These are phyloP conservation scores for Edolisoma coerulescens DNA, from an alignment of 2,113 vertebrate species.

Conservation along the genomic window DNA sequence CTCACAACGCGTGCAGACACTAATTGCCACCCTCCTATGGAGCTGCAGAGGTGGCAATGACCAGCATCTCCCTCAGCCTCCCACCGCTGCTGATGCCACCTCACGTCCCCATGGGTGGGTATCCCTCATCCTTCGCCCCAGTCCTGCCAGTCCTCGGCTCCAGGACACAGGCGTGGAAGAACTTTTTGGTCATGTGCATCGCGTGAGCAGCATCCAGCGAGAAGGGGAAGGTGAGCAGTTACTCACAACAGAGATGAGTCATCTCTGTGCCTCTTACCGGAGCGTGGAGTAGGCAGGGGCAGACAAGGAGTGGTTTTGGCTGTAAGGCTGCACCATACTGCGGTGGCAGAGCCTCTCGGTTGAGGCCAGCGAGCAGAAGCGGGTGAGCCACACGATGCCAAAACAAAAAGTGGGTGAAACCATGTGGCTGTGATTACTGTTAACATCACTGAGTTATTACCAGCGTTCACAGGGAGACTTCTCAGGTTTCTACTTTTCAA, in stretches of 20 bases:
- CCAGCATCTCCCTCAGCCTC: fast-evolving
- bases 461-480: neutral
- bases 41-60: neutral
- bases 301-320: neutral
- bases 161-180: fast-evolving
- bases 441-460: neutral
- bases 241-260: neutral
- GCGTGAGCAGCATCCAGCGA: neutral
- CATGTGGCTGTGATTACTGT: fast-evolving
- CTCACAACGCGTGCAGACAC: fast-evolving
- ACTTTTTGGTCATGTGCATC: neutral
- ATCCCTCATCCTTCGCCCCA: fast-evolving
- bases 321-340: neutral
- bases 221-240: neutral
- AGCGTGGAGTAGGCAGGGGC: neutral
- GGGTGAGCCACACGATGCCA: fast-evolving
- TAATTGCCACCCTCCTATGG: neutral
- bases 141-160: neutral
- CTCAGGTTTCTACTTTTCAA: neutral
- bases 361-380: fast-evolving
- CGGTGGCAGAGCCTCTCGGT: fast-evolving
- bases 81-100: fast-evolving
- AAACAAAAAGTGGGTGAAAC: neutral
- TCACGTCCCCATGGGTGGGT: fast-evolving
- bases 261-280: neutral